Percentiles rank a stretch among this genome's conserved stretches.
Evolutionary conservation across 2,888 invertebrate species (phyloP).

Genomic region (Harpalus rufipes): DNA sequence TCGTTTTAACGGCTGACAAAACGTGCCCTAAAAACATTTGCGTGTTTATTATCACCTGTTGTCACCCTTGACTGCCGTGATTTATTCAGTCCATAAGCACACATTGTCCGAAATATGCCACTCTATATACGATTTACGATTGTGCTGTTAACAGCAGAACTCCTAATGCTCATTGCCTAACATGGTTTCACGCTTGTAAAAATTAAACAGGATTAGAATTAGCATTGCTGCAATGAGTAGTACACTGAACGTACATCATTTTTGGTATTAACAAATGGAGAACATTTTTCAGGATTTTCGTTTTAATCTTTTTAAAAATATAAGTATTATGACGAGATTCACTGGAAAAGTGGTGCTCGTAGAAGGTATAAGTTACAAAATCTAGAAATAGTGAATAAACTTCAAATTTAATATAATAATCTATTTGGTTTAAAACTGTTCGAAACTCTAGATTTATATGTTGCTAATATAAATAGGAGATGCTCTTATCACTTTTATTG

Average conservation of each 20-base stretch:
- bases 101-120: constrained; percentile 37
- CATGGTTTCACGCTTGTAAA: not conserved
- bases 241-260: not conserved
- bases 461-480: no score
- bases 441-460: no score
- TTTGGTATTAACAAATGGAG: not conserved
- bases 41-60: constrained; percentile 50
- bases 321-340: no score
- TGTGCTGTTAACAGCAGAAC: constrained; percentile 6
- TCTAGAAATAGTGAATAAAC: no score
- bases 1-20: constrained; percentile 41
- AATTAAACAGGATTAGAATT: not conserved
- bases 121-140: constrained; percentile 30
- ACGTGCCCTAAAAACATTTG: constrained; percentile 49
- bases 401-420: no score
- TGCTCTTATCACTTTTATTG: no score
- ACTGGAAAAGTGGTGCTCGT: no score
- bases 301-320: no score
- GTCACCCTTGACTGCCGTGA: constrained; percentile 30
- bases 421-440: no score
- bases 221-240: not conserved
- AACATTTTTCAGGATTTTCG: not conserved
- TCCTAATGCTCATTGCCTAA: not conserved
- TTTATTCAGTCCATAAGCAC: constrained; percentile 27
- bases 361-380: no score